phyloP scores from a whole-genome alignment of 2,888 invertebrate species.

The Desoria tigrina region DNA sequence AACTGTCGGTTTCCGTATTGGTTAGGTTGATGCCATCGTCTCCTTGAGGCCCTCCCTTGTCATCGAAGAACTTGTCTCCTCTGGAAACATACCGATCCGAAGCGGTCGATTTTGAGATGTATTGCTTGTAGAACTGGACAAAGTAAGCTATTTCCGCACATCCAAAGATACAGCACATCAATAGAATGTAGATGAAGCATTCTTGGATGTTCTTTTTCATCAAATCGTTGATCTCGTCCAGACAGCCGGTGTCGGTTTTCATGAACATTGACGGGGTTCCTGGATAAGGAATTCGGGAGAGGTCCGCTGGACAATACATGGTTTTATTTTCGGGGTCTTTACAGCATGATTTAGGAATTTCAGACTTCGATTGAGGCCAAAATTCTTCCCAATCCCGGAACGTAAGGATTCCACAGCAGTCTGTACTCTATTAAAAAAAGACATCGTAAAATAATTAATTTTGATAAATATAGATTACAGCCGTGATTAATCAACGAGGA shows the following conservation, averaged over 20 bases:
- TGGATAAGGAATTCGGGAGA: slow-evolving; percentile 33
- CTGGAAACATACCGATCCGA: background rate
- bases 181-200: slow-evolving; percentile 20
- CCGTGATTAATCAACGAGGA: too few species aligned
- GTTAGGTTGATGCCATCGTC: background rate
- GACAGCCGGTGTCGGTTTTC: slow-evolving; percentile 36
- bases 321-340: slow-evolving; percentile 16
- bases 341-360: slow-evolving; percentile 40
- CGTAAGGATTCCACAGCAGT: slow-evolving; percentile 38
- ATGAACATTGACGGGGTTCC: slow-evolving; percentile 28
- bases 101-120: background rate
- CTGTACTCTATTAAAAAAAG: slow-evolving; percentile 39
- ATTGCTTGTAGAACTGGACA: slow-evolving; percentile 8
- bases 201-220: slow-evolving; percentile 23
- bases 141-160: slow-evolving; percentile 12
- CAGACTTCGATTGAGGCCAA: slow-evolving; percentile 24
- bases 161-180: slow-evolving; percentile 20
- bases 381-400: slow-evolving; percentile 40
- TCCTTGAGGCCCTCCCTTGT: background rate
- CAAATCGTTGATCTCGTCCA: slow-evolving; percentile 30
- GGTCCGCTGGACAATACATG: slow-evolving; percentile 25
- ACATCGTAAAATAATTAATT: too few species aligned
- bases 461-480: too few species aligned
- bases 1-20: background rate
- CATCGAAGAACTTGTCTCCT: background rate